Percentiles rank a stretch among this genome's conserved stretches.
These are phyloP conservation scores for Coremacera marginata DNA, from an alignment of 2,888 invertebrate genomes.

Conservation along the genomic window DNA sequence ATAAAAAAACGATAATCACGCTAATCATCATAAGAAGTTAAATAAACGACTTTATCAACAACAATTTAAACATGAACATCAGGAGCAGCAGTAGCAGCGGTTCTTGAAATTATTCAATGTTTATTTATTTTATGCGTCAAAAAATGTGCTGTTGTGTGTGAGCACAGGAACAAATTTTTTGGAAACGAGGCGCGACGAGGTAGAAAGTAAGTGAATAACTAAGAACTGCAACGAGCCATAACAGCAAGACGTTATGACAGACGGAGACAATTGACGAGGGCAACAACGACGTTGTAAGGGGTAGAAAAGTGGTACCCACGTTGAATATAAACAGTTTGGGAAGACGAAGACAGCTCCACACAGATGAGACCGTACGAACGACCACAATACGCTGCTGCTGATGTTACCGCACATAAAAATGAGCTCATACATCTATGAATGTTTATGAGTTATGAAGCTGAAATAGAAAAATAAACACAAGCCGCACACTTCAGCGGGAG, in stretches of 20 bases:
- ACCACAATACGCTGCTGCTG: too few species aligned
- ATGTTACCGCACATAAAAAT: background rate
- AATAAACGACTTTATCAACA: constrained; percentile 14
- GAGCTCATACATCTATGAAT: background rate
- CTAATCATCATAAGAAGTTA: constrained; percentile 7
- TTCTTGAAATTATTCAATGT: constrained; percentile 14
- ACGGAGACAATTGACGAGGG: background rate
- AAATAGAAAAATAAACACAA: constrained; percentile 22
- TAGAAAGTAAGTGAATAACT: constrained; percentile 11
- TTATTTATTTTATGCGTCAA: constrained; percentile 38
- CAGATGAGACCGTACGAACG: too few species aligned
- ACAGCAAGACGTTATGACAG: constrained; percentile 27
- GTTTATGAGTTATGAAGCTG: constrained; percentile 32
- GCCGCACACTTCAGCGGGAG: constrained; percentile 14
- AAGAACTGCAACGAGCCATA: constrained; percentile 22
- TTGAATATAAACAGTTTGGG: constrained; percentile 22
- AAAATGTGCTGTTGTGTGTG: constrained; percentile 39
- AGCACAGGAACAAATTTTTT: background rate
- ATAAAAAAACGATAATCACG: background rate
- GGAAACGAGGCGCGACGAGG: background rate
- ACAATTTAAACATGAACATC: background rate
- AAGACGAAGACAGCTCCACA: too few species aligned
- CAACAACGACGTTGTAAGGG: background rate
- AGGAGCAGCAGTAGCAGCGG: background rate
- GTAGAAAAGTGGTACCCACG: background rate